Conservation (phyloP, 2,797 vertebrate genomes). For the Myotis planiceps region DNA sequence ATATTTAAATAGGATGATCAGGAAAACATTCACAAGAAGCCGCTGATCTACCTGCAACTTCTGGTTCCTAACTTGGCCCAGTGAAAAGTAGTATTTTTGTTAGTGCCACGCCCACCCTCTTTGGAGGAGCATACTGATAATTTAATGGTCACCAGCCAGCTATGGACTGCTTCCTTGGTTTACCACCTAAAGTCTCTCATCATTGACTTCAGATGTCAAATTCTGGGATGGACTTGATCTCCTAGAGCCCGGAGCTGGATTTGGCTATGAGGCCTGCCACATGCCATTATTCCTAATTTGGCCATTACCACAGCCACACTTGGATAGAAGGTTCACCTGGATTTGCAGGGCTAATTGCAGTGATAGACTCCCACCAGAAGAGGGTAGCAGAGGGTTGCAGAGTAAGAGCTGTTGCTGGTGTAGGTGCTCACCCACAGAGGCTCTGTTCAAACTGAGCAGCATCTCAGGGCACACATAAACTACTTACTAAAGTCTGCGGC, state of each 20-base stretch:
- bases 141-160: neutral
- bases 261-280: neutral
- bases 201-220: neutral
- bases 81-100: neutral
- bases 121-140: neutral
- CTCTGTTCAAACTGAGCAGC: neutral
- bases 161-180: neutral
- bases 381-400: constrained; percentile 77
- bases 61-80: neutral
- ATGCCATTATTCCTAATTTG: neutral
- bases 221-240: neutral
- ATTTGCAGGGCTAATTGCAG: constrained; percentile 55
- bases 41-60: neutral
- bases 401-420: neutral
- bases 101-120: neutral
- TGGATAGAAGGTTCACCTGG: neutral
- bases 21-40: neutral
- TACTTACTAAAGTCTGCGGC: neutral
- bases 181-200: neutral
- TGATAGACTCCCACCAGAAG: constrained; percentile 66
- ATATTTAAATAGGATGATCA: neutral
- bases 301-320: neutral
- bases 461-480: neutral
- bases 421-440: neutral
- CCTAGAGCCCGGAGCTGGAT: neutral